Base-by-base conservation (phyloP, 2,888 invertebrate genomes). In the Nomada ruficornis region DNA sequence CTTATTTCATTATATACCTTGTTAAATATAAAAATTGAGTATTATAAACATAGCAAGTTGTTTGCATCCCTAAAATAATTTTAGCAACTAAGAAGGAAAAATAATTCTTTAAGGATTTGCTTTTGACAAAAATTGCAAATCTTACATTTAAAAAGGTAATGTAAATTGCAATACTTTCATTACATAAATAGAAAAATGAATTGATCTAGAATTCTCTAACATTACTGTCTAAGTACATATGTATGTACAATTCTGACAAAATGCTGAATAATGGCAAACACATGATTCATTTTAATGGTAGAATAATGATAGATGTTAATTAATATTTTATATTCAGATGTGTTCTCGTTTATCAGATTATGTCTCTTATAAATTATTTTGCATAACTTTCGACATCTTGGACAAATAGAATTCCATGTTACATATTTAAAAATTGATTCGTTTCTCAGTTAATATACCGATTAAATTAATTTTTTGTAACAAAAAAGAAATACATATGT, bases 241-340 rank as follows among this genome's bases (percentile, higher is more conserved):
- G 57, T 57, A 86, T 83, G 60, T 86, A 86, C 86, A 86, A 78
- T 86, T 86, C 78, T 73, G 71, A 80, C 64, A 73, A 76, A 86
- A 54, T 64, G 77, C 29, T 67, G 26, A 18, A 73, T 81, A 67
- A 70, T 72, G 36, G 42, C 60, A 77, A 79, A 84, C 23, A 50
- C 65, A 84, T 67, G 60, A 26, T 69, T 65, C 60, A 44, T 74
- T 60, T 36, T 71, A 54, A 72, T 18, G 59, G 20, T 44, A 70
- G 65, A 44, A 70, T 29, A 70, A 59, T 80, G n/a, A 68, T 73
- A 52, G 54, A 64, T 69, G 64, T 54, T 74, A 81, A 36, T 74
- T 36, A 74, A 50, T 13, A 57, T 71, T 69, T 76, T 60, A 29
- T 47, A 73, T 50, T 78, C 63, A 55, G 77, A 65, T 20, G 73